Evolutionary conservation across 2,113 vertebrate genomes (phyloP).

Genomic region (Trochalopteron elliotii): DNA sequence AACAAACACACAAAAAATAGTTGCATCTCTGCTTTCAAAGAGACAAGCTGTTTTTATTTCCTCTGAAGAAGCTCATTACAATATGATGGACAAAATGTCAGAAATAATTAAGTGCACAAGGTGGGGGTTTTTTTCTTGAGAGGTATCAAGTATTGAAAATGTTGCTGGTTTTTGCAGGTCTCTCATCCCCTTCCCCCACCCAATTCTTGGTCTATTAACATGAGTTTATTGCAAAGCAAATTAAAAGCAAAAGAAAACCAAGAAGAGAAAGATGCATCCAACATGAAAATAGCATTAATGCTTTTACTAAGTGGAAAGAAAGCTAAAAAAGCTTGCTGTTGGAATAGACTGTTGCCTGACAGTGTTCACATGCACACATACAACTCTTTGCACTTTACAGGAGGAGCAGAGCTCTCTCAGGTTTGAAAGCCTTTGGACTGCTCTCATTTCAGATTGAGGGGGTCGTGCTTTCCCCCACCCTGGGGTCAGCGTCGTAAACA

Average conservation of each 20-base stretch:
- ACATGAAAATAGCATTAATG: not conserved
- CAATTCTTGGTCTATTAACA: not conserved
- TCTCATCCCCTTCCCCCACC: not conserved
- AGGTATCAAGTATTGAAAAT: not conserved
- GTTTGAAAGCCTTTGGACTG: conserved; percentile 38
- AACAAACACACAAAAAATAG: conserved; percentile 60
- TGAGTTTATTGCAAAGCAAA: not conserved
- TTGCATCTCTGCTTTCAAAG: conserved; percentile 65
- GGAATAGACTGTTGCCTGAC: not conserved
- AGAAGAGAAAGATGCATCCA: not conserved
- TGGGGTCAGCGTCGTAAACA: conserved; percentile 63
- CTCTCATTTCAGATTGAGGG: conserved; percentile 47
- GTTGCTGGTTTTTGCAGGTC: not conserved
- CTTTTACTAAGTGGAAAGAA: not conserved
- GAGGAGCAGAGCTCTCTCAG: not conserved
- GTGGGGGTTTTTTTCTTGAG: not conserved
- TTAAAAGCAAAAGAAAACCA: not conserved
- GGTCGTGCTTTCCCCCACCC: conserved; percentile 61
- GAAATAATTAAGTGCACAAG: conserved; percentile 61
- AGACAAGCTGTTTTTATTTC: conserved; percentile 61
- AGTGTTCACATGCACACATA: not conserved
- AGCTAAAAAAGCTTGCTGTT: not conserved
- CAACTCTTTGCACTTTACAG: conserved; percentile 22
- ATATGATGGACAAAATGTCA: conserved; percentile 65
- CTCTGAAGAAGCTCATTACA: conserved; percentile 70